These are phyloP conservation scores for Sebastiscus albofasciatus DNA, from an alignment of 2,797 vertebrate genomes.

Conservation along the genomic window DNA sequence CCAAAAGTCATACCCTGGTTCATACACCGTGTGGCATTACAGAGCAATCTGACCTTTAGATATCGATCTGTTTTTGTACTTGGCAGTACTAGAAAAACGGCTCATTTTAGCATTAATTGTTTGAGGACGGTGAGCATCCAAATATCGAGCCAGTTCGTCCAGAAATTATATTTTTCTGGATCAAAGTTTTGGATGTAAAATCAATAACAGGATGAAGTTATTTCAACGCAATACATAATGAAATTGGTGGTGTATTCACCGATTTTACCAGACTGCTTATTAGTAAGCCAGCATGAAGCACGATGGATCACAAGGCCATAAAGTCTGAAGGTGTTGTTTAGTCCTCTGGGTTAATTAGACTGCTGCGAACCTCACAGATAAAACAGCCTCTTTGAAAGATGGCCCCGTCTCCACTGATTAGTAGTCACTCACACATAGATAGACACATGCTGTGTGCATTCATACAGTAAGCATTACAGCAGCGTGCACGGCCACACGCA, in stretches of 20 bases:
- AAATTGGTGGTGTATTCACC: not conserved
- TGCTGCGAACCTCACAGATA: slow-evolving; percentile 28
- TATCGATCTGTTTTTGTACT: not conserved
- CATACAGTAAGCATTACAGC: not conserved
- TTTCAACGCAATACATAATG: not conserved
- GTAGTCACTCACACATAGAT: not conserved
- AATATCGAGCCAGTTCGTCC: not conserved
- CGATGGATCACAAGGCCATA: not conserved
- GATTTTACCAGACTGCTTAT: not conserved
- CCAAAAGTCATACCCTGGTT: not conserved
- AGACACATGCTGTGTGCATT: not conserved
- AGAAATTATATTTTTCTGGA: not conserved
- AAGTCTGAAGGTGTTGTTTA: slow-evolving; percentile 32
- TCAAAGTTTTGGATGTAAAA: not conserved
- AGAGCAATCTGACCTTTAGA: not conserved
- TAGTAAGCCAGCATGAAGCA: slow-evolving; percentile 9
- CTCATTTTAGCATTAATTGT: too few species aligned
- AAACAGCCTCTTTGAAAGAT: slow-evolving; percentile 41
- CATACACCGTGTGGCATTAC: not conserved
- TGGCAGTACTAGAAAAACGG: not conserved
- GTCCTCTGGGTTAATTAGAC: slow-evolving; percentile 59
- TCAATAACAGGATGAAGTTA: not conserved
- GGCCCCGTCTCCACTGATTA: slow-evolving; percentile 35
- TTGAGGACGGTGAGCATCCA: not conserved
- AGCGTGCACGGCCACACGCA: not conserved